phyloP scores from a whole-genome alignment of 2,797 vertebrate species.

The Hydrolagus colliei region DNA sequence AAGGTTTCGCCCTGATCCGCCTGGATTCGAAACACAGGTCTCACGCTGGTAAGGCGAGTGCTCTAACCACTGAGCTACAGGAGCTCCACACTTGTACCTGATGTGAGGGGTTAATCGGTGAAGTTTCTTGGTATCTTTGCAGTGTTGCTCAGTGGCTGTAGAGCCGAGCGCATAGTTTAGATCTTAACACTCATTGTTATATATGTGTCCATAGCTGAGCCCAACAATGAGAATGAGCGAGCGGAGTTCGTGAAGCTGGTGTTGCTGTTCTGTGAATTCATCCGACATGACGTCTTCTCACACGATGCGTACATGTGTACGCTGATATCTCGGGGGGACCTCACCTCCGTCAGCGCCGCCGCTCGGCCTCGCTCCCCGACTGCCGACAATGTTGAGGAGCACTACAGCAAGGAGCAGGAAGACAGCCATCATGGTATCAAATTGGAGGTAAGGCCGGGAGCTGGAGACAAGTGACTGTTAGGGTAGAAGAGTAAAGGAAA shows the following conservation, averaged over 20 bases:
- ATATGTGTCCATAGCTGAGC: conserved; percentile 46
- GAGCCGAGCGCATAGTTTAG: background rate
- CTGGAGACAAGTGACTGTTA: no score
- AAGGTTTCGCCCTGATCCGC: no score
- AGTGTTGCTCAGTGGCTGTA: background rate
- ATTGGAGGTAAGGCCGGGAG: conserved; percentile 49
- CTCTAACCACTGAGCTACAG: no score
- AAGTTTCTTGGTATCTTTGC: background rate
- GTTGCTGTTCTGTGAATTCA: conserved; percentile 62
- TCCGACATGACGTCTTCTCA: conserved; percentile 59
- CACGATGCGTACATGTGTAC: conserved; percentile 62
- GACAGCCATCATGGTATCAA: conserved; percentile 37
- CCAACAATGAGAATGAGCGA: conserved; percentile 57
- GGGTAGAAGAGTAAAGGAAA: no score
- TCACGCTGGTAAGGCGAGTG: no score
- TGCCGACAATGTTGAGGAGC: conserved; percentile 47
- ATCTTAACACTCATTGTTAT: background rate
- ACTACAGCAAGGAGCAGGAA: conserved; percentile 48
- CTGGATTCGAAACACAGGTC: no score
- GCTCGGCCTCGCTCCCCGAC: conserved; percentile 44
- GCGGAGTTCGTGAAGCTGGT: conserved; percentile 62
- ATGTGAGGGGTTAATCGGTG: no score
- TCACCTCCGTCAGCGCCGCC: conserved; percentile 44
- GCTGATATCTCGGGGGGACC: conserved; percentile 56
- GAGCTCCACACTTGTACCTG: background rate